A percentile compares a stretch with the other conserved stretches of the same genome.
phyloP scores from a whole-genome alignment of 2,888 invertebrate species.

The Lasius platythorax region DNA sequence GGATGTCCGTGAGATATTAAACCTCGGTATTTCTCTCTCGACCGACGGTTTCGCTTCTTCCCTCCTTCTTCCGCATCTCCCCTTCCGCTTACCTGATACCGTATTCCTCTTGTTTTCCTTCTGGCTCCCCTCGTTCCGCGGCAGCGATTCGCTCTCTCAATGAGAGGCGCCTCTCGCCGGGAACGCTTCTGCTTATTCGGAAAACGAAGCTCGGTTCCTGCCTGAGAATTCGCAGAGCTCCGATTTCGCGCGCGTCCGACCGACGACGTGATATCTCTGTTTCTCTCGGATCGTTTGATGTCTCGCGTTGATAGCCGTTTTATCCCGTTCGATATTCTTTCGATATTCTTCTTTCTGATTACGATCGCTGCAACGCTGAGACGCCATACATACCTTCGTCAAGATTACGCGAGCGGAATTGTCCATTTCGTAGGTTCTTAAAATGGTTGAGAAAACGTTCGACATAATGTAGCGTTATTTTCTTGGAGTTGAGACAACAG shows the following conservation, averaged over 20 bases:
- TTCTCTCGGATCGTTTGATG: constrained; percentile 5
- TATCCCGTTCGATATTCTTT: constrained; percentile 34
- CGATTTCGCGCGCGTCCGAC: constrained; percentile 37
- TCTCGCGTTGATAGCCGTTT: constrained; percentile 36
- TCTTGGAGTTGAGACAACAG: background rate
- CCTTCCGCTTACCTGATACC: constrained; percentile 23
- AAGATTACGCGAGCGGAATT: constrained; percentile 13
- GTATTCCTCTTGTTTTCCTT: constrained; percentile 42
- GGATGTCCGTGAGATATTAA: constrained; percentile 78
- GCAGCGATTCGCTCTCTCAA: constrained; percentile 44
- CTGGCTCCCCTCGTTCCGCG: constrained; percentile 4
- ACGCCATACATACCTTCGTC: background rate
- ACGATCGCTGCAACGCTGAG: constrained; percentile 3
- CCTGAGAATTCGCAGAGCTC: constrained; percentile 15
- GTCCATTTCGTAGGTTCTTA: background rate
- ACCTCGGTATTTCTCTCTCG: constrained; percentile 68
- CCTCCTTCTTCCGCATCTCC: background rate
- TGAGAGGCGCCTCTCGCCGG: constrained; percentile 41
- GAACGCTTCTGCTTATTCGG: constrained; percentile 51
- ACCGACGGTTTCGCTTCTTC: background rate
- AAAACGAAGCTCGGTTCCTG: constrained; percentile 10
- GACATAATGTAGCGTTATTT: constrained; percentile 14
- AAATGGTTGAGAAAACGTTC: constrained; percentile 7
- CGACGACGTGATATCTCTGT: constrained; percentile 53
- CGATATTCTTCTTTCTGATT: constrained; percentile 38